A percentile compares a stretch with the other conserved stretches of the same genome.
phyloP scores from a whole-genome alignment of 2,113 vertebrate genomes.

The Mirza zaza region DNA sequence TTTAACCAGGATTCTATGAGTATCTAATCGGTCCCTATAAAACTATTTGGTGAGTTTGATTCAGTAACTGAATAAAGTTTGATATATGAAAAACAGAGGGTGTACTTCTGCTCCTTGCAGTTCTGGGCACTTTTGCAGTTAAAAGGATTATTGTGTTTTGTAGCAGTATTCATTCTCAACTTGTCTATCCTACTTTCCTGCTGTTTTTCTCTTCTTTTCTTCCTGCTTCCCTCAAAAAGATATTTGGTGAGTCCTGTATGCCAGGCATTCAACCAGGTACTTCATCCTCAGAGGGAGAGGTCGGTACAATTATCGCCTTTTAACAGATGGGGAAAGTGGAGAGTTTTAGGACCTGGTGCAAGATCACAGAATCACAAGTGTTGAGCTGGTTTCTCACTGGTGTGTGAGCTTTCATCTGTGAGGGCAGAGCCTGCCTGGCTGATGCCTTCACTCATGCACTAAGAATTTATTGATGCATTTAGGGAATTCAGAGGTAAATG shows the following conservation, averaged over 20 bases:
- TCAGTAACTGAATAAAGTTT: background rate
- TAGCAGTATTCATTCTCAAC: background rate
- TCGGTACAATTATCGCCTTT: background rate
- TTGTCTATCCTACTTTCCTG: background rate
- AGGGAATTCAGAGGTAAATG: background rate
- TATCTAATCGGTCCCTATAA: background rate
- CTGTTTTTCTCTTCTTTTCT: background rate
- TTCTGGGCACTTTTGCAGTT: too few species aligned
- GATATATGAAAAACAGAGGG: background rate
- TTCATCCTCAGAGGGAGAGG: background rate
- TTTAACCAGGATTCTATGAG: background rate
- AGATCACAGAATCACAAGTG: background rate
- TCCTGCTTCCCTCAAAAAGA: background rate
- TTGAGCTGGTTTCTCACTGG: too few species aligned
- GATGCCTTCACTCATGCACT: background rate
- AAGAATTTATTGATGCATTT: background rate
- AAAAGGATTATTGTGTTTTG: too few species aligned
- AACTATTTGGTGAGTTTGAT: background rate
- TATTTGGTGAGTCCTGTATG: background rate
- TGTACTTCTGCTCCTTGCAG: background rate
- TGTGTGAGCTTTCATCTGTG: background rate
- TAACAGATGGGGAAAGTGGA: background rate
- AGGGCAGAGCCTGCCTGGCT: too few species aligned
- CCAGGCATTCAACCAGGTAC: background rate
- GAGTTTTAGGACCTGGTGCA: background rate